phyloP scores from a whole-genome alignment of 2,888 invertebrate genomes.

The Branchipolynoe longqiensis region DNA sequence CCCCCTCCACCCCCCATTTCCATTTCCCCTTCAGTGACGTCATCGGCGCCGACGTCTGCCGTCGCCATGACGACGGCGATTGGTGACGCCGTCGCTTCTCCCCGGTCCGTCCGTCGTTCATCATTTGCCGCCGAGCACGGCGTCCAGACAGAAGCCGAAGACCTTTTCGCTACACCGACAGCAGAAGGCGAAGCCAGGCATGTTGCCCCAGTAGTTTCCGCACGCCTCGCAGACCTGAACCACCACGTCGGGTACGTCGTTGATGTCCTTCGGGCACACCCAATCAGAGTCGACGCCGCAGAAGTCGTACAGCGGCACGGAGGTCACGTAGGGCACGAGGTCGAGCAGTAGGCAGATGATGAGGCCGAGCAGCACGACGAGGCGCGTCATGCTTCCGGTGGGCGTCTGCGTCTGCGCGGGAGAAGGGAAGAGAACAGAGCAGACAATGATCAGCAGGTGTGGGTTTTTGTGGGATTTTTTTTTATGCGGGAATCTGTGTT shows the following conservation, averaged over 20 bases:
- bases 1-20: not conserved
- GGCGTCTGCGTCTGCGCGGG: conserved; percentile 2
- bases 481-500: not conserved
- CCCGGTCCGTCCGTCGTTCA: conserved; percentile 65
- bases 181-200: conserved; percentile 66
- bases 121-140: conserved; percentile 63
- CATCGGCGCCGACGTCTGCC: not conserved
- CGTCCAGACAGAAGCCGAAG: conserved; percentile 65
- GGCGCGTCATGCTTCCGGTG: conserved; percentile 39
- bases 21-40: not conserved
- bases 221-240: conserved; percentile 65
- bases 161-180: conserved; percentile 65
- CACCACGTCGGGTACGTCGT: conserved; percentile 59
- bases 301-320: conserved; percentile 39
- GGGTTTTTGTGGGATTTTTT: not conserved
- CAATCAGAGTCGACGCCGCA: conserved; percentile 43
- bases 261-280: conserved; percentile 48
- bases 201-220: conserved; percentile 65
- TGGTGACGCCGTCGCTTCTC: conserved; percentile 53
- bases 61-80: not conserved
- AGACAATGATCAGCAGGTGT: not conserved
- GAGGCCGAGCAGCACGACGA: conserved; percentile 28
- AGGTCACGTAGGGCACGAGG: conserved; percentile 42
- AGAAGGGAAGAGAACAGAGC: not conserved
- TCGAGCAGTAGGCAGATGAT: conserved; percentile 50